Evolutionary conservation across 2,113 vertebrate species (phyloP).

Genomic region (Astur gentilis): DNA sequence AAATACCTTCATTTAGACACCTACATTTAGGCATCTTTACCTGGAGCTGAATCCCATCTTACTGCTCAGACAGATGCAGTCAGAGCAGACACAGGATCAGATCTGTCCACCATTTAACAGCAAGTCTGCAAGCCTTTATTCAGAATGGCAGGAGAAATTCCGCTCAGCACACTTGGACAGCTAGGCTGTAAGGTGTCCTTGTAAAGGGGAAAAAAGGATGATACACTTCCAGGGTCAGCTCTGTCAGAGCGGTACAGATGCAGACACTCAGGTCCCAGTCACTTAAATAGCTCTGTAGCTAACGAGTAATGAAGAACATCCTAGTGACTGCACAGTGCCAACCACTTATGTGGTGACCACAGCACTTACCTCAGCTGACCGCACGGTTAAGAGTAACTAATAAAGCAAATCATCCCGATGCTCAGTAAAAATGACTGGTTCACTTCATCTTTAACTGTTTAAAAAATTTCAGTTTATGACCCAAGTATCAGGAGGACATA

Average conservation of each 20-base stretch:
- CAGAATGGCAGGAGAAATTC: not conserved
- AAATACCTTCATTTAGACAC: not conserved
- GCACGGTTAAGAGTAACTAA: not conserved
- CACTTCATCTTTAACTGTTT: not conserved
- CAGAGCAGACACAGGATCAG: not conserved
- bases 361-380: not conserved
- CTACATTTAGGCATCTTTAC: not conserved
- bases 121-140: not conserved
- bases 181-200: not conserved
- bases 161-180: not conserved
- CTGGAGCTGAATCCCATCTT: not conserved
- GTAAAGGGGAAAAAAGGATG: not conserved
- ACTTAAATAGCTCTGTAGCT: not conserved
- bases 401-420: not conserved
- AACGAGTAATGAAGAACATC: not conserved
- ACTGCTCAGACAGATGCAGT: not conserved
- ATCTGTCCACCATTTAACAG: not conserved
- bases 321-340: not conserved
- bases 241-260: not conserved
- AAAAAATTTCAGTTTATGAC: not conserved
- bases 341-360: not conserved
- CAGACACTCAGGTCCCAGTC: not conserved
- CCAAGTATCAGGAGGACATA: not conserved
- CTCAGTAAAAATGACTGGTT: not conserved
- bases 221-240: not conserved